A percentile compares a stretch with the other conserved stretches of the same genome.
Evolutionary conservation across 1,140 invertebrate species (phyloP).

Genomic region (Nasonia longicornis): DNA sequence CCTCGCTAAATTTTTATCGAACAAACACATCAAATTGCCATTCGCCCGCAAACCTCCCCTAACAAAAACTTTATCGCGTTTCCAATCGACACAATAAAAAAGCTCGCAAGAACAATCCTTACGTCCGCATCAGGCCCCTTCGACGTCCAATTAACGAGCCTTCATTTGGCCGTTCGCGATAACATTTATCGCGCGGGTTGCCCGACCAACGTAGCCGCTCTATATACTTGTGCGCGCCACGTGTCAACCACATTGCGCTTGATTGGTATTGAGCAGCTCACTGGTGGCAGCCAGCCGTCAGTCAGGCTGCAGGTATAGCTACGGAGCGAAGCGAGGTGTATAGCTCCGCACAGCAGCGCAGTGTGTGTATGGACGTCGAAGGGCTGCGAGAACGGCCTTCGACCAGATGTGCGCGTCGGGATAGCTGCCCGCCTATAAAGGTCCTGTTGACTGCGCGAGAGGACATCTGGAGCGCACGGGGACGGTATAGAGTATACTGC

Average conservation of each 20-base stretch:
- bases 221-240: background rate
- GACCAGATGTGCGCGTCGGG: background rate
- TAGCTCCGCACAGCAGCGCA: no score
- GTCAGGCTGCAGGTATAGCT: background rate
- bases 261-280: conserved; percentile 2
- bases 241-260: conserved; percentile 3
- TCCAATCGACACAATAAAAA: background rate
- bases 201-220: background rate
- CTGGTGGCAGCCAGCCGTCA: background rate
- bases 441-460: background rate
- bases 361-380: background rate
- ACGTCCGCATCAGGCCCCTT: background rate
- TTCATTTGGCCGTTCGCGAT: background rate
- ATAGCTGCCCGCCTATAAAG: background rate
- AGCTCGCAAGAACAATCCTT: background rate
- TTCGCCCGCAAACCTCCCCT: no score
- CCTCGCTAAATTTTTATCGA: no score
- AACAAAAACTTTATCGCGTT: no score
- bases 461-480: background rate
- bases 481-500: background rate
- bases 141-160: background rate
- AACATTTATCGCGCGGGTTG: background rate
- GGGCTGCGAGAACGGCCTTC: background rate
- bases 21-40: no score
- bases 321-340: background rate